Evolutionary conservation across 2,113 vertebrate genomes (phyloP).

Genomic region (Ctenodactylus gundi): DNA sequence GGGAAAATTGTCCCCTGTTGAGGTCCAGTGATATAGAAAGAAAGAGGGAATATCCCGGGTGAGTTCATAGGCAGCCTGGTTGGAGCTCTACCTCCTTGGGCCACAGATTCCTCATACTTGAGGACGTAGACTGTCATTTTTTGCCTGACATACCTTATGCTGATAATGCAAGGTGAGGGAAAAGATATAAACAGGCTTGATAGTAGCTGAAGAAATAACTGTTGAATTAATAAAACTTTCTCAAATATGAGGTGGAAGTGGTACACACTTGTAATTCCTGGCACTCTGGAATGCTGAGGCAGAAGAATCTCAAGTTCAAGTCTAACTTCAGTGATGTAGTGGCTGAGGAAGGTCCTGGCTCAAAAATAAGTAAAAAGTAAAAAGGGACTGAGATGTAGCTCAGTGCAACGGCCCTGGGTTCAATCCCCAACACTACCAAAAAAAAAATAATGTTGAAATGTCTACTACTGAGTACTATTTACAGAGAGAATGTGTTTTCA

Average conservation of each 20-base stretch:
- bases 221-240: background rate
- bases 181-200: background rate
- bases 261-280: background rate
- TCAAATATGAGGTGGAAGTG: background rate
- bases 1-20: background rate
- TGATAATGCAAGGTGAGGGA: background rate
- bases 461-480: too few species aligned
- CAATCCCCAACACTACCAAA: background rate
- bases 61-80: background rate
- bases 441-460: background rate
- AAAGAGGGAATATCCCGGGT: background rate
- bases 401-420: background rate
- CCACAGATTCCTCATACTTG: background rate
- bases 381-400: background rate
- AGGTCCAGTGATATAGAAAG: background rate
- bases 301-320: background rate
- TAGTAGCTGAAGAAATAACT: background rate
- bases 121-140: background rate
- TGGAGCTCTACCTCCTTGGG: background rate
- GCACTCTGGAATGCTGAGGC: background rate
- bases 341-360: background rate
- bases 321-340: background rate
- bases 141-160: background rate
- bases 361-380: background rate
- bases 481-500: too few species aligned